Conservation (phyloP, 2,888 invertebrate species). For the Campoletis raptor region DNA sequence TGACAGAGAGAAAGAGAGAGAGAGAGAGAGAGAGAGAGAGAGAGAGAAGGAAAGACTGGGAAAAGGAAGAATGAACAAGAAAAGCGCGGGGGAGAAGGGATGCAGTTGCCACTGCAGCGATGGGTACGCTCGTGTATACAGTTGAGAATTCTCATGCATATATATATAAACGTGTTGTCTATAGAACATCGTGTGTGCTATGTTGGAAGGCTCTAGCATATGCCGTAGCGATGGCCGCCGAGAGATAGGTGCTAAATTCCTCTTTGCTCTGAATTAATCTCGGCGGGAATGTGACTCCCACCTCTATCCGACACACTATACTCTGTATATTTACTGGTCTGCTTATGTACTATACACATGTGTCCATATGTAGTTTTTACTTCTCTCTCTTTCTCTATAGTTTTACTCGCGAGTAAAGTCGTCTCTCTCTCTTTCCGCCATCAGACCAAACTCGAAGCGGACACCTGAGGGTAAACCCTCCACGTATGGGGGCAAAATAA, state of each 20-base stretch:
- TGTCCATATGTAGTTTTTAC: conserved; percentile 23
- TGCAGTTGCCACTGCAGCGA: conserved; percentile 58
- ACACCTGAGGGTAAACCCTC: conserved; percentile 48
- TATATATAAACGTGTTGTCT: background rate
- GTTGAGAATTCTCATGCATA: conserved; percentile 46
- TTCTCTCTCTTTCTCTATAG: conserved; percentile 19
- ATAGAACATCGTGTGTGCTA: background rate
- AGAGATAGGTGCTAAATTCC: conserved; percentile 83
- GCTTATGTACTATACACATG: conserved; percentile 26
- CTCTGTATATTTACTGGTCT: conserved; percentile 50
- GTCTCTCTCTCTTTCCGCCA: conserved; percentile 42
- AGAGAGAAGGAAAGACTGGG: background rate
- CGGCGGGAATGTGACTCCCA: conserved; percentile 82
- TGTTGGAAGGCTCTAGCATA: conserved; percentile 28
- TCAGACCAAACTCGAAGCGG: conserved; percentile 18
- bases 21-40: background rate
- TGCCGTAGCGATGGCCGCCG: conserved; percentile 74
- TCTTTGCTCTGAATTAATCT: conserved; percentile 84
- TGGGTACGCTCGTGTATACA: conserved; percentile 49
- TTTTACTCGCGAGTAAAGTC: conserved; percentile 14
- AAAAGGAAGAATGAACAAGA: conserved; percentile 16
- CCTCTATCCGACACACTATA: conserved; percentile 67
- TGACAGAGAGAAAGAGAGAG: background rate
- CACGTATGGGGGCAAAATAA: background rate
- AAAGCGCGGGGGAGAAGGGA: conserved; percentile 41